phyloP scores from a whole-genome alignment of 2,888 invertebrate species.

The Dichetophora obliterata region DNA sequence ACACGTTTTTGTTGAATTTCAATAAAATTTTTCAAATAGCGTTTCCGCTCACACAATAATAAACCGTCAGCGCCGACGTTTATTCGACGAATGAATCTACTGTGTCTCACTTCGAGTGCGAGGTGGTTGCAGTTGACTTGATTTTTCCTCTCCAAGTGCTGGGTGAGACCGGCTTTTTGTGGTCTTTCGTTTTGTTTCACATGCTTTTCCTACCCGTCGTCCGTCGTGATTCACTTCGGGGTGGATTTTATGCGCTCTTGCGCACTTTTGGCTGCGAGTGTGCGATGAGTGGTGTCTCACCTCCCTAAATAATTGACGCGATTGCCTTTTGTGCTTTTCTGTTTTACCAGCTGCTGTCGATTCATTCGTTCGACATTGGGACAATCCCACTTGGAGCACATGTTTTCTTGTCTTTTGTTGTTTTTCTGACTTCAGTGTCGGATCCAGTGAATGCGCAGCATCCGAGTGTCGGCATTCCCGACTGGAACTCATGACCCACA shows the following conservation, averaged over 20 bases:
- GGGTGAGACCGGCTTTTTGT: conserved; percentile 53
- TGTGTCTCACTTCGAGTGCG: conserved; percentile 40
- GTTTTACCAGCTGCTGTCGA: conserved; percentile 7
- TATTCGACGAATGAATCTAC: conserved; percentile 55
- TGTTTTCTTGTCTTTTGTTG: conserved; percentile 19
- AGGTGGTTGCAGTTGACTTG: conserved; percentile 3
- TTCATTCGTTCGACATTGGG: conserved; percentile 38
- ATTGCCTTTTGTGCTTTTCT: conserved; percentile 32
- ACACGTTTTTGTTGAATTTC: not conserved
- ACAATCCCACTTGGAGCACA: conserved; percentile 38
- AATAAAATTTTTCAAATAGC: not conserved
- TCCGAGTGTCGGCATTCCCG: conserved; percentile 1
- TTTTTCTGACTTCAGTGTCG: conserved; percentile 4
- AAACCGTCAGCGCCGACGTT: conserved; percentile 63
- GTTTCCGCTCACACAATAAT: conserved; percentile 51
- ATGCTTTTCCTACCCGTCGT: conserved; percentile 25
- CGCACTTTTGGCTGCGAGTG: conserved; percentile 49
- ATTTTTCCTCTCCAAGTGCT: conserved; percentile 22
- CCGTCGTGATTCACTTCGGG: conserved; percentile 28
- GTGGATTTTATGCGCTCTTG: conserved; percentile 50
- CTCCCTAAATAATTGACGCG: conserved; percentile 30
- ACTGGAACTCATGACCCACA: conserved; percentile 17
- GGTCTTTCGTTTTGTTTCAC: conserved; percentile 3
- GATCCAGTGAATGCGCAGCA: conserved; percentile 20
- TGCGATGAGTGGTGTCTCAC: not conserved